A percentile compares a stretch with the other conserved stretches of the same genome.
These are phyloP conservation scores for Anthrax anthrax DNA, from an alignment of 2,888 invertebrate genomes.

Conservation along the genomic window DNA sequence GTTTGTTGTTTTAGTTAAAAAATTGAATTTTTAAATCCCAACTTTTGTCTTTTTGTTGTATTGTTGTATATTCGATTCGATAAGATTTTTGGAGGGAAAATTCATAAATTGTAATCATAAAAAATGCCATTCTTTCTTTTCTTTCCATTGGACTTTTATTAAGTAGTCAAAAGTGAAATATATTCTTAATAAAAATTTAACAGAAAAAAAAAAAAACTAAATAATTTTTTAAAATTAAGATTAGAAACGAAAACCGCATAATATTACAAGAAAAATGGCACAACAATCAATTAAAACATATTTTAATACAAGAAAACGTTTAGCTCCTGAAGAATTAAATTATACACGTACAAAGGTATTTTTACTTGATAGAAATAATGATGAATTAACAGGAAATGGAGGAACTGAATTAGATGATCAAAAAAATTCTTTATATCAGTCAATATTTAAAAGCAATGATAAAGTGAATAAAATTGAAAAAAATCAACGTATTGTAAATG, in stretches of 20 bases:
- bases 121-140: background rate
- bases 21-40: too few relatives aligned
- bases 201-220: too few relatives aligned
- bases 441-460: too few relatives aligned
- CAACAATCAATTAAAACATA: conserved; percentile 62
- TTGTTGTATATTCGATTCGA: too few relatives aligned
- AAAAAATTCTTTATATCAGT: too few relatives aligned
- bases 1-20: too few relatives aligned
- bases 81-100: conserved; percentile 6
- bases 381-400: background rate
- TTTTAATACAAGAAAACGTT: conserved; percentile 63
- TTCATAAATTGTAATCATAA: background rate
- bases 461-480: too few relatives aligned
- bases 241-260: background rate
- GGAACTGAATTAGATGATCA: too few relatives aligned
- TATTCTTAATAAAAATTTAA: too few relatives aligned
- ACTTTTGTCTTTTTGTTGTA: too few relatives aligned
- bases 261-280: conserved; percentile 46
- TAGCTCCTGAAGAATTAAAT: conserved; percentile 50
- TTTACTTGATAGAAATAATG: background rate
- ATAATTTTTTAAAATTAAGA: background rate
- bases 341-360: conserved; percentile 40
- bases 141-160: background rate
- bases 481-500: too few relatives aligned
- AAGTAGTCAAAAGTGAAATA: too few relatives aligned